phyloP scores from a whole-genome alignment of 2,797 vertebrate species.

The Acanthurus leucopareius region DNA sequence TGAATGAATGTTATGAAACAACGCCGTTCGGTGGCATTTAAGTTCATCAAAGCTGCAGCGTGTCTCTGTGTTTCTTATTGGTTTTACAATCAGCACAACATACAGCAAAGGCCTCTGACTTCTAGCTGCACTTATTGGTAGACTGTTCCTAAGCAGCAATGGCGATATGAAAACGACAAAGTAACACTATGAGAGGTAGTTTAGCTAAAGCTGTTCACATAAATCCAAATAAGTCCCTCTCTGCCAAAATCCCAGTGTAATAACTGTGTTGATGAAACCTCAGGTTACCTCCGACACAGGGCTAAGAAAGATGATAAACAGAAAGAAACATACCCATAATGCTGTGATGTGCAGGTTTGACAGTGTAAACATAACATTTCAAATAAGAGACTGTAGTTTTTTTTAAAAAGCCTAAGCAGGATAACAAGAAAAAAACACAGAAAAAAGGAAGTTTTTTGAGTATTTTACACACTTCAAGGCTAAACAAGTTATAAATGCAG shows the following conservation, averaged over 20 bases:
- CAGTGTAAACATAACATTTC: constrained; percentile 1
- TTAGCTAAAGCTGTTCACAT: not conserved
- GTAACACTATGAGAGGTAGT: not conserved
- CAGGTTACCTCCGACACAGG: not conserved
- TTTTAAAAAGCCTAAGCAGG: not conserved
- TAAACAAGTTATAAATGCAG: not conserved
- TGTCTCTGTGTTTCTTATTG: constrained; percentile 33
- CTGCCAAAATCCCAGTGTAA: constrained; percentile 3
- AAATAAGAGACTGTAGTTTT: not conserved
- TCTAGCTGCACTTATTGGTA: not conserved
- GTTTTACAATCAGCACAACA: constrained; percentile 25
- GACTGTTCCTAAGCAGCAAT: not conserved
- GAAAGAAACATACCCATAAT: not conserved
- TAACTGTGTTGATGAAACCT: constrained; percentile 9
- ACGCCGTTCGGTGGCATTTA: not conserved
- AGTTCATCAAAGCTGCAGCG: constrained; percentile 15
- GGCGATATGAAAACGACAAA: constrained; percentile 1
- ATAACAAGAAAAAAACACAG: not conserved
- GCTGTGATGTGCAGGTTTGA: not conserved
- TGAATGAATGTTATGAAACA: constrained; percentile 19
- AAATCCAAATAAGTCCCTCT: constrained; percentile 6
- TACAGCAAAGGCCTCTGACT: constrained; percentile 3
- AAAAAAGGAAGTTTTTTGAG: not conserved
- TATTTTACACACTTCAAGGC: not conserved
- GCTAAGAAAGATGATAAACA: not conserved